A percentile compares a stretch with the other conserved stretches of the same genome.
Conservation (phyloP, 2,888 invertebrate genomes). For the Habroteleia sp. region DNA sequence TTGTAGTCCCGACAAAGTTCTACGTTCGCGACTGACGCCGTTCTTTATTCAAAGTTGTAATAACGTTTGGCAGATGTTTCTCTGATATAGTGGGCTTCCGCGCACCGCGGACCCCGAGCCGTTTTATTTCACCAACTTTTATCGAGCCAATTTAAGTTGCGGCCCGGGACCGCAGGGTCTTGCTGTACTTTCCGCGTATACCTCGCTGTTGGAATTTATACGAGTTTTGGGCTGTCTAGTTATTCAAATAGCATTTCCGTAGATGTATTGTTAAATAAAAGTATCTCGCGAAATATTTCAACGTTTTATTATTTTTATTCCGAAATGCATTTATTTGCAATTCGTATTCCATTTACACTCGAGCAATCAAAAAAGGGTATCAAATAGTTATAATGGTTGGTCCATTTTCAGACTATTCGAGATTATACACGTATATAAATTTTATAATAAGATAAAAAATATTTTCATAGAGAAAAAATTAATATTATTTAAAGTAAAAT, state of each 20-base stretch:
- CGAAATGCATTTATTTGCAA: no score
- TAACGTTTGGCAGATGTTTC: slow-evolving; percentile 81
- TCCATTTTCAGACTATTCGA: no score
- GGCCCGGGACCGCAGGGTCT: slow-evolving; percentile 68
- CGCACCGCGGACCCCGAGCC: slow-evolving; percentile 70
- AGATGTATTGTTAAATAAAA: slow-evolving; percentile 18
- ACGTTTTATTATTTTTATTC: neutral
- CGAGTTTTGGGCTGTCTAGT: slow-evolving; percentile 42
- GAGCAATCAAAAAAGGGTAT: no score
- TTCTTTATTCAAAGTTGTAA: slow-evolving; percentile 81
- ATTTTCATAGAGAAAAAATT: no score
- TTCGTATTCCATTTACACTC: no score
- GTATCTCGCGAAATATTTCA: slow-evolving; percentile 1
- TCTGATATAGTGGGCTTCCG: slow-evolving; percentile 74
- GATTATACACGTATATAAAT: no score
- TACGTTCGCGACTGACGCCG: slow-evolving; percentile 67
- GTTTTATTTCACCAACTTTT: slow-evolving; percentile 80
- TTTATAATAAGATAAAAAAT: no score
- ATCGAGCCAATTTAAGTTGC: slow-evolving; percentile 81
- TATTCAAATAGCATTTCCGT: slow-evolving; percentile 44
- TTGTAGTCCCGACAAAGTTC: slow-evolving; percentile 58
- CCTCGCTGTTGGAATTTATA: slow-evolving; percentile 46
- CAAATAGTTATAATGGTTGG: no score
- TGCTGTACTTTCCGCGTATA: slow-evolving; percentile 53
- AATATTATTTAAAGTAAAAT: no score